phyloP scores from a whole-genome alignment of 2,888 invertebrate genomes.

The Oconnorella tubifera region DNA sequence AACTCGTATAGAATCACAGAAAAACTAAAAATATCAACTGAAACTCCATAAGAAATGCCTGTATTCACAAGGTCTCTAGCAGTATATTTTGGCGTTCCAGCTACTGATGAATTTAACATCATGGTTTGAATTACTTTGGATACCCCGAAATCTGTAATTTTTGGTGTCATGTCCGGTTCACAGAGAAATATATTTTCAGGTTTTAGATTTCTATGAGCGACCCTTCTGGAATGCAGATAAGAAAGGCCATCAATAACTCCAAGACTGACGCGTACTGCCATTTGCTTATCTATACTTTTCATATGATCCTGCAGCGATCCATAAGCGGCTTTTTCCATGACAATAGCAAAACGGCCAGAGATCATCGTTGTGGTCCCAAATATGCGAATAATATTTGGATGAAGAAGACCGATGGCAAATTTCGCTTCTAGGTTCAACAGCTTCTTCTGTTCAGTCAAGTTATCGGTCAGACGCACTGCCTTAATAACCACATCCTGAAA shows the following conservation, averaged over 20 bases:
- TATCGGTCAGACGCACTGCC: neutral
- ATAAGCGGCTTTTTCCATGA: neutral
- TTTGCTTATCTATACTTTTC: too few species aligned
- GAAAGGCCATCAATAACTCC: neutral
- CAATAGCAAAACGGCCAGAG: neutral
- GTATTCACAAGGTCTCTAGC: neutral
- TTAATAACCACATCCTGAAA: neutral
- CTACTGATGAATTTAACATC: neutral
- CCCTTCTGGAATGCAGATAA: neutral
- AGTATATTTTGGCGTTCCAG: neutral
- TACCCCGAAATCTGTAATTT: neutral
- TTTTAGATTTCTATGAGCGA: neutral
- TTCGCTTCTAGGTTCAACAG: neutral
- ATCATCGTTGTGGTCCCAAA: neutral
- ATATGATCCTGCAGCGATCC: neutral
- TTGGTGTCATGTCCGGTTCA: neutral
- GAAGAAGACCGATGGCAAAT: neutral
- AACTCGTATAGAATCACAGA: neutral
- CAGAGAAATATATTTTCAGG: neutral
- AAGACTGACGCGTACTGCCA: neutral
- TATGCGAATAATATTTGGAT: neutral
- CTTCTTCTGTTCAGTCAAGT: neutral
- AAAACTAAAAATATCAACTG: neutral
- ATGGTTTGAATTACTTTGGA: neutral
- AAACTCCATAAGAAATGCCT: neutral